Evolutionary conservation across 2,113 vertebrate species (phyloP).

Genomic region (Antechinus flavipes): DNA sequence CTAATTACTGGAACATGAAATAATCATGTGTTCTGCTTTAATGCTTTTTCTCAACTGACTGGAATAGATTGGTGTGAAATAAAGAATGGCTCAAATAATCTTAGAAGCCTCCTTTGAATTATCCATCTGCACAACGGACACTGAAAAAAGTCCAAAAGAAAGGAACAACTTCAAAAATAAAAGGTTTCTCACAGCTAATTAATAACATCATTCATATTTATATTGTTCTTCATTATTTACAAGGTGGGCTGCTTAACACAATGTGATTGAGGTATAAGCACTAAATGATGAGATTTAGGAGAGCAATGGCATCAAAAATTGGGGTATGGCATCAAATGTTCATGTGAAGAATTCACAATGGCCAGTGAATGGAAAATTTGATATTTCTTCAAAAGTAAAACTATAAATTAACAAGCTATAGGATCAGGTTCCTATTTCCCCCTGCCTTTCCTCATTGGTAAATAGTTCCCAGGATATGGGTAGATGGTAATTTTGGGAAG

Average conservation of each 20-base stretch:
- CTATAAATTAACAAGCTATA: too few relatives aligned
- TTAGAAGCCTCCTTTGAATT: not conserved
- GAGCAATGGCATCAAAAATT: too few relatives aligned
- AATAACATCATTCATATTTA: not conserved
- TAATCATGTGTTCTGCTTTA: conserved; percentile 7
- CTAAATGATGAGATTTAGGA: too few relatives aligned
- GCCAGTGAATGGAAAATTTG: too few relatives aligned
- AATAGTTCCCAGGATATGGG: too few relatives aligned
- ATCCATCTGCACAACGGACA: not conserved
- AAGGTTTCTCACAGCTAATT: not conserved
- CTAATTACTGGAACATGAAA: conserved; percentile 5
- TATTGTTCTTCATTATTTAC: not conserved
- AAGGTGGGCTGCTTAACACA: not conserved
- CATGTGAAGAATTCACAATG: too few relatives aligned
- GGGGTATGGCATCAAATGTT: too few relatives aligned
- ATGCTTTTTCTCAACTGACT: not conserved
- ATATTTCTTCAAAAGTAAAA: too few relatives aligned
- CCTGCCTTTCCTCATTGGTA: too few relatives aligned
- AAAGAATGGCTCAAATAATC: not conserved
- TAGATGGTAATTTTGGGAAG: too few relatives aligned
- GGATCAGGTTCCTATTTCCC: too few relatives aligned
- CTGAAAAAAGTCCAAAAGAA: not conserved
- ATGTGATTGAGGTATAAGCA: too few relatives aligned
- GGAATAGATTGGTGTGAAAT: not conserved
- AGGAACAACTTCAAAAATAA: not conserved